Evolutionary conservation across 2,888 invertebrate species (phyloP).

Genomic region (Keiferia lycopersicella): DNA sequence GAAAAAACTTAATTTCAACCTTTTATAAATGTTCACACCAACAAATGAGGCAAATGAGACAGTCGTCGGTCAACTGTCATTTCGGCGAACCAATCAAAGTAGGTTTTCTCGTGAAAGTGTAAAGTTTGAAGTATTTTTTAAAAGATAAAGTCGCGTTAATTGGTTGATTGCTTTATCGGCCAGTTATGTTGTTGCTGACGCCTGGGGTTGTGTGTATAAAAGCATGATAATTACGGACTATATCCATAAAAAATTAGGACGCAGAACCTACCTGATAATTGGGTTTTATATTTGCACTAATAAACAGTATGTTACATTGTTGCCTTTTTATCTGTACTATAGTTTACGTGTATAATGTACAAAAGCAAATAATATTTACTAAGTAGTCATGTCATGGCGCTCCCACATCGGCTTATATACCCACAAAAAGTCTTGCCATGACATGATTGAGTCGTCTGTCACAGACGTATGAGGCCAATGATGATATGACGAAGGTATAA

Average conservation of each 20-base stretch:
- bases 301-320: not conserved
- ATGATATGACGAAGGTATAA: no score
- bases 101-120: slow-evolving; percentile 31
- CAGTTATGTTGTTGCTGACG: slow-evolving; percentile 12
- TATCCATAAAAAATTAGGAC: not conserved
- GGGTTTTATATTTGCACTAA: not conserved
- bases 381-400: no score
- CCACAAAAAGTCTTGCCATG: no score
- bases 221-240: not conserved
- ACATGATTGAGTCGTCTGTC: no score
- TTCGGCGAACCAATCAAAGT: slow-evolving; percentile 32
- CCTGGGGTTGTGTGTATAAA: slow-evolving; percentile 13
- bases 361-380: no score
- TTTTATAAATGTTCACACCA: slow-evolving; percentile 40
- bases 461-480: no score
- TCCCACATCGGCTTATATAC: no score
- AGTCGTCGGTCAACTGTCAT: slow-evolving; percentile 18
- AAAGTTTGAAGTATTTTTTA: slow-evolving; percentile 24
- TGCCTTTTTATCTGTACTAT: no score
- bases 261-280: not conserved
- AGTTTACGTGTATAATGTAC: no score
- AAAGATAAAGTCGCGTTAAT: slow-evolving; percentile 24
- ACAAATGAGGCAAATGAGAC: slow-evolving; percentile 25
- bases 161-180: slow-evolving; percentile 25
- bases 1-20: slow-evolving; percentile 50